A percentile compares a stretch with the other conserved stretches of the same genome.
Evolutionary conservation across 2,797 vertebrate species (phyloP).

Genomic region (Paedocypris micromegethes): DNA sequence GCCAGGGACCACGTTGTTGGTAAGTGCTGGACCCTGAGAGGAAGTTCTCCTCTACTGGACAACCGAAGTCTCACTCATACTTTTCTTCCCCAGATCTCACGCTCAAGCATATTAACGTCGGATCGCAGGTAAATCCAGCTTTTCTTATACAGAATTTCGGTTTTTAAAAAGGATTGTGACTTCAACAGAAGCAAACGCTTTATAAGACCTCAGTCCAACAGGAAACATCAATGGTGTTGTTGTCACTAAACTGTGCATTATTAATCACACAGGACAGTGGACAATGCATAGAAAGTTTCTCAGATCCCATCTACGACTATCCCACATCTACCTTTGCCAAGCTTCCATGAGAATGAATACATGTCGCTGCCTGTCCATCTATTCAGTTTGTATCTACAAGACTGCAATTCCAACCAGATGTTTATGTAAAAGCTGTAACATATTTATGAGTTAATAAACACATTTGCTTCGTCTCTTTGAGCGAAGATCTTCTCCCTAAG

Average conservation of each 20-base stretch:
- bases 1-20: slow-evolving; percentile 38
- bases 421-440: slow-evolving; percentile 17
- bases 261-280: slow-evolving; percentile 12
- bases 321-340: slow-evolving; percentile 28
- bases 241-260: slow-evolving; percentile 15
- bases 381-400: too few relatives aligned
- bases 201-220: background rate
- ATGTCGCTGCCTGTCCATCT: background rate
- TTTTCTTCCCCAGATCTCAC: slow-evolving; percentile 39
- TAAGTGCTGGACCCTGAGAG: slow-evolving; percentile 3
- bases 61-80: too few relatives aligned
- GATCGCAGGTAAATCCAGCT: slow-evolving; percentile 27
- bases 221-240: too few relatives aligned
- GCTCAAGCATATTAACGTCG: slow-evolving; percentile 14
- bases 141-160: slow-evolving; percentile 1
- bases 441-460: background rate
- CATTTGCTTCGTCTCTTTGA: too few relatives aligned
- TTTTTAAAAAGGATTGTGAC: background rate
- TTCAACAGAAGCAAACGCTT: too few relatives aligned
- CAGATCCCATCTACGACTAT: slow-evolving; percentile 32
- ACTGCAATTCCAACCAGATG: background rate
- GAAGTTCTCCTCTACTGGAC: background rate
- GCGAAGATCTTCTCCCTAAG: too few relatives aligned
- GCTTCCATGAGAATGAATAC: background rate
- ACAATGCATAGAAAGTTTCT: background rate